A percentile compares a stretch with the other conserved stretches of the same genome.
Evolutionary conservation across 2,888 invertebrate genomes (phyloP).

Genomic region (Theretra japonica): DNA sequence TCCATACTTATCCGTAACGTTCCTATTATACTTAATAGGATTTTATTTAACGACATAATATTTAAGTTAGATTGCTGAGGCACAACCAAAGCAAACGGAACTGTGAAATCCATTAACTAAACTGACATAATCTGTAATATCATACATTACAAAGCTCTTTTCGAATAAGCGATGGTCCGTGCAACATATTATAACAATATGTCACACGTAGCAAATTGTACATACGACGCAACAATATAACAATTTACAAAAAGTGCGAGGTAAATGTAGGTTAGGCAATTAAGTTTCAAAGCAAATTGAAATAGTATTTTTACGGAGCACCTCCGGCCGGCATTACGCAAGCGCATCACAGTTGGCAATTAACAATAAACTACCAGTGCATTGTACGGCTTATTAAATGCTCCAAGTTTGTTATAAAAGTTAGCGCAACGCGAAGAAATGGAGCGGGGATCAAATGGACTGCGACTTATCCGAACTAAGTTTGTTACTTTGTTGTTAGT

Average conservation of each 20-base stretch:
- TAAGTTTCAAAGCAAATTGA: slow-evolving; percentile 30
- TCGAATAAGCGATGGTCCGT: no score
- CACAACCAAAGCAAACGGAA: no score
- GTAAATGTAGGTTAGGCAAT: slow-evolving; percentile 28
- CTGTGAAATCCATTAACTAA: no score
- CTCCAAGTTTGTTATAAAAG: slow-evolving; percentile 6
- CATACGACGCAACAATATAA: background rate
- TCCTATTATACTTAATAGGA: no score
- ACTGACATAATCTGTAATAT: no score
- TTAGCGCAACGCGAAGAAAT: background rate
- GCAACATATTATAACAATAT: no score
- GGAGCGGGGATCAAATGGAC: background rate
- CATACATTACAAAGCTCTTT: no score
- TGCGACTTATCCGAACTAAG: background rate
- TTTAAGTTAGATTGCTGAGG: no score
- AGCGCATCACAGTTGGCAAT: slow-evolving; percentile 27
- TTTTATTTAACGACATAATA: no score
- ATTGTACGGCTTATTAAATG: background rate
- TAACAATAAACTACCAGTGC: slow-evolving; percentile 23
- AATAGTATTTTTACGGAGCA: slow-evolving; percentile 28
- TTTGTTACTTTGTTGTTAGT: background rate
- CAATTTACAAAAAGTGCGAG: background rate
- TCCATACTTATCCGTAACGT: no score
- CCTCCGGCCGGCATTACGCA: slow-evolving; percentile 30
- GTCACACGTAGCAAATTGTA: no score